A percentile compares a stretch with the other conserved stretches of the same genome.
Conservation (phyloP, 2,113 vertebrate genomes). For the Porphyrio hochstetteri region DNA sequence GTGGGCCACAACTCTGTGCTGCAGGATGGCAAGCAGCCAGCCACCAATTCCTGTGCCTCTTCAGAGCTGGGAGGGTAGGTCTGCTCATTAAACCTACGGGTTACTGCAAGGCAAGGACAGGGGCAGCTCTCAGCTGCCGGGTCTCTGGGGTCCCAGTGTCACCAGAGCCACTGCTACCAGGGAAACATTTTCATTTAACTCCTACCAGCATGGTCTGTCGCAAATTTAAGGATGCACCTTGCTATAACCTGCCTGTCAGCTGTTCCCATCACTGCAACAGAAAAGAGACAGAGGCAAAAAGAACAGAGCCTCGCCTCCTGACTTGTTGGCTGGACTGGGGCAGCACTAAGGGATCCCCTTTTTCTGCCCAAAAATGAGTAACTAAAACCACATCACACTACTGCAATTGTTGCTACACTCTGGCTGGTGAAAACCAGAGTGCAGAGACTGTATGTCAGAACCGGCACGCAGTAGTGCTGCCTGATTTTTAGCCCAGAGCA, state of each 20-base stretch:
- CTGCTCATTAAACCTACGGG: background rate
- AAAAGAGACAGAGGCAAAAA: background rate
- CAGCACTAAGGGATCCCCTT: background rate
- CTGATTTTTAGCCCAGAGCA: background rate
- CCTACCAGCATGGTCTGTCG: background rate
- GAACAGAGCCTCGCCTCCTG: background rate
- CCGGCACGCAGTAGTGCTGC: background rate
- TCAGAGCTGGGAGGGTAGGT: background rate
- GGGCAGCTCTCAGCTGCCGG: fast-evolving
- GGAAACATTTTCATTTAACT: background rate
- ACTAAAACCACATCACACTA: background rate
- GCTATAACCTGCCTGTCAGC: background rate
- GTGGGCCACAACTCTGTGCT: background rate
- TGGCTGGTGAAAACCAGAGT: background rate
- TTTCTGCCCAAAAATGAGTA: background rate
- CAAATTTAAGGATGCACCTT: background rate
- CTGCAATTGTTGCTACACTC: background rate
- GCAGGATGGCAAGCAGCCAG: background rate
- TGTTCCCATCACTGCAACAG: background rate
- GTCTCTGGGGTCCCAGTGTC: background rate
- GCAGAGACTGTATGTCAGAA: background rate
- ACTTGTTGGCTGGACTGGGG: background rate
- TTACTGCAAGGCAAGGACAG: background rate
- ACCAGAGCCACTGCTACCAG: background rate
- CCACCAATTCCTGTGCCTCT: background rate